These are phyloP conservation scores for Mormyrops boulengeri DNA, from an alignment of 2,797 vertebrate species.

Conservation along the genomic window DNA sequence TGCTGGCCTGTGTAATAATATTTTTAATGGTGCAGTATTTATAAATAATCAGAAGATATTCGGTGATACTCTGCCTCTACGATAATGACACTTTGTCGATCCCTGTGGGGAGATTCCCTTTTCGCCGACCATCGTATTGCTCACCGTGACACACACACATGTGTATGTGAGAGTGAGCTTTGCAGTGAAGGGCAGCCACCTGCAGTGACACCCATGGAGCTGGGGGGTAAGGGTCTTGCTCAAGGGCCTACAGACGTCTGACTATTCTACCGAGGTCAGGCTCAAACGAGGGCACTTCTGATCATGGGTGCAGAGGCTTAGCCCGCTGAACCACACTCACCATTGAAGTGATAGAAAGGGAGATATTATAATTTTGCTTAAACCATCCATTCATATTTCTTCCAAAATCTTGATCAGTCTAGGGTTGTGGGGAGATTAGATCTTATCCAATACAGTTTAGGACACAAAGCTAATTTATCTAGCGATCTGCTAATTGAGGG, in stretches of 20 bases:
- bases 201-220: background rate
- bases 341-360: background rate
- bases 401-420: background rate
- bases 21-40: too few relatives aligned
- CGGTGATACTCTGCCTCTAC: background rate
- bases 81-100: background rate
- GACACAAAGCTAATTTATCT: background rate
- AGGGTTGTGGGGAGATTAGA: background rate
- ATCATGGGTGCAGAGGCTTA: background rate
- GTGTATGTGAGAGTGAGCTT: background rate
- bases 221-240: background rate
- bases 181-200: background rate
- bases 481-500: background rate
- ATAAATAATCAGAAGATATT: background rate
- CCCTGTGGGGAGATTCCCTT: background rate
- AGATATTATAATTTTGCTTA: background rate
- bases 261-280: background rate
- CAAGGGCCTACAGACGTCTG: background rate
- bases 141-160: background rate
- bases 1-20: background rate
- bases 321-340: background rate
- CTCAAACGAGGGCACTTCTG: background rate
- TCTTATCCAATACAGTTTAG: background rate
- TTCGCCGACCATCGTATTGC: background rate
- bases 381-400: background rate